phyloP scores from a whole-genome alignment of 1,140 invertebrate genomes.

The Apis laboriosa region DNA sequence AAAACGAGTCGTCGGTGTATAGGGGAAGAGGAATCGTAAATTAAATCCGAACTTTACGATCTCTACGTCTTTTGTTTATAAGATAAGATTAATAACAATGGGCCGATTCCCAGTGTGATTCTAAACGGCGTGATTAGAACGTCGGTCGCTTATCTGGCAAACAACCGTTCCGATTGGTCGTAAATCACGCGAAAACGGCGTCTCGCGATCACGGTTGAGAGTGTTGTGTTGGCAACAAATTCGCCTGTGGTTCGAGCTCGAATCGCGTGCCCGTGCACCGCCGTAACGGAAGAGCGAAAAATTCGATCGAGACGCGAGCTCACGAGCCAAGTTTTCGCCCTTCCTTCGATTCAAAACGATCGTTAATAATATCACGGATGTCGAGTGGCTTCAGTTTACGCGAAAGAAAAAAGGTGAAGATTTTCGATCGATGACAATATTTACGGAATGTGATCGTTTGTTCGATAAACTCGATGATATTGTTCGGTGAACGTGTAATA shows the following conservation, averaged over 20 bases:
- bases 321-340: conserved; percentile 47
- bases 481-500: neutral
- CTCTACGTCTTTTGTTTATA: neutral
- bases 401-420: neutral
- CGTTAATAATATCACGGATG: conserved; percentile 58
- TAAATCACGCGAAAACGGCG: conserved; percentile 56
- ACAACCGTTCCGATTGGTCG: conserved; percentile 25
- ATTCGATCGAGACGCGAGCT: conserved; percentile 56
- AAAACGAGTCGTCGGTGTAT: neutral
- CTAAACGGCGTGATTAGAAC: conserved; percentile 16
- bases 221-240: conserved; percentile 48
- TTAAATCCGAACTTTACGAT: conserved; percentile 11
- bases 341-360: conserved; percentile 46
- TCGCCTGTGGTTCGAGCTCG: conserved; percentile 9
- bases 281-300: conserved; percentile 58
- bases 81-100: conserved; percentile 11
- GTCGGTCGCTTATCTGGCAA: neutral
- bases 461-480: neutral
- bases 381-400: conserved; percentile 34
- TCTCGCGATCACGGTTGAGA: conserved; percentile 21
- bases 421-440: neutral
- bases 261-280: conserved; percentile 62
- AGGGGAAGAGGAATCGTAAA: neutral
- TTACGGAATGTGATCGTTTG: neutral
- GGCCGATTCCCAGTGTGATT: neutral